phyloP scores from a whole-genome alignment of 35 echinoderm and acorn worm genomes.

The Holothuria glaberrima region DNA sequence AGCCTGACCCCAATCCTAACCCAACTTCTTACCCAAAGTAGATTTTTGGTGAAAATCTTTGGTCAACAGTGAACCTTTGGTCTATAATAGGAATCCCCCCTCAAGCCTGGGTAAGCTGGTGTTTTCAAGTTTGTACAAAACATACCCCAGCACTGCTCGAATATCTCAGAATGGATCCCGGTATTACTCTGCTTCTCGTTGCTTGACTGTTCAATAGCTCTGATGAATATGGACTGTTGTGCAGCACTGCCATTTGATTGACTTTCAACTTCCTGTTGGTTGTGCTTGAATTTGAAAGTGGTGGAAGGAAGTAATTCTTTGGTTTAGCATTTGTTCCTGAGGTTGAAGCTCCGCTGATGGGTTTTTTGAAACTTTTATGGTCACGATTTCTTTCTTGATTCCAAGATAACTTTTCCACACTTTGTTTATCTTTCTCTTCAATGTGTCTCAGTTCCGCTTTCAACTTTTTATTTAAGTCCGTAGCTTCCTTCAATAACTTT shows the following conservation, averaged over 20 bases:
- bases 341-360: too few species aligned
- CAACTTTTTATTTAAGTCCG: constrained; percentile 62
- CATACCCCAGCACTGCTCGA: constrained; percentile 51
- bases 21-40: too few species aligned
- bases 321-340: not conserved
- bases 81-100: too few species aligned
- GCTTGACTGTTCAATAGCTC: not conserved
- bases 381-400: too few species aligned
- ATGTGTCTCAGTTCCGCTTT: constrained; percentile 62
- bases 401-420: not conserved
- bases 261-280: not conserved
- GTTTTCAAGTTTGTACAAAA: not conserved
- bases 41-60: too few species aligned
- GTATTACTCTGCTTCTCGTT: not conserved
- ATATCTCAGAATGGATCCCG: not conserved
- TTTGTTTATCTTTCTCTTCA: constrained; percentile 9
- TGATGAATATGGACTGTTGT: constrained; percentile 19
- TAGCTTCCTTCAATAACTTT: constrained; percentile 51
- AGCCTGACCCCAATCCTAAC: too few species aligned
- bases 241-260: not conserved
- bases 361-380: too few species aligned
- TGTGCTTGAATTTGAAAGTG: constrained; percentile 20
- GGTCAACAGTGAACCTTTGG: too few species aligned
- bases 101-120: too few species aligned
- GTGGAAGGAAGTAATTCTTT: constrained; percentile 25